Evolutionary conservation across 2,113 vertebrate genomes (phyloP).

Genomic region (Pterophyllum scalare): DNA sequence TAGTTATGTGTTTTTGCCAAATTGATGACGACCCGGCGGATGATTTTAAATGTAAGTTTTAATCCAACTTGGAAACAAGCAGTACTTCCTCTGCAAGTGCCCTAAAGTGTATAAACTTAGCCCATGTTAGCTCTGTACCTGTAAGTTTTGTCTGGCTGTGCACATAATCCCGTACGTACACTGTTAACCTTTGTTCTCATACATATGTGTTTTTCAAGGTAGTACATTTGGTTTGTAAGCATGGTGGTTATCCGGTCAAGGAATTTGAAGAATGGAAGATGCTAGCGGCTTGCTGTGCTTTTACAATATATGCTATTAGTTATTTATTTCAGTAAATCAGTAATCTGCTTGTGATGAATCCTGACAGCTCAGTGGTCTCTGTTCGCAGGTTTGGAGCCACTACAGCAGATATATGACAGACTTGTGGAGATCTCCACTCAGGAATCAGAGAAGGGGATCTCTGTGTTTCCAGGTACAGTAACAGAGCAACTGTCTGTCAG

Average conservation of each 20-base stretch:
- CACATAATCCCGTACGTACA: background rate
- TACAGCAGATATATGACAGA: slow-evolving; percentile 53
- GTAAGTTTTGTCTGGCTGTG: background rate
- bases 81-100: background rate
- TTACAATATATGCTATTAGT: background rate
- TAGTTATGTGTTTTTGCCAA: slow-evolving; percentile 57
- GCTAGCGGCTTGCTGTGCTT: background rate
- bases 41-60: slow-evolving; percentile 59
- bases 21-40: background rate
- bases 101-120: background rate
- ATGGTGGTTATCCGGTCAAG: background rate
- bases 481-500: background rate
- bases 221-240: background rate
- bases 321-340: background rate
- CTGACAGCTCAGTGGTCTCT: background rate
- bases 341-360: background rate
- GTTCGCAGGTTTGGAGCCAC: slow-evolving; percentile 58
- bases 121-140: background rate
- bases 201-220: background rate
- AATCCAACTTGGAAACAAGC: background rate
- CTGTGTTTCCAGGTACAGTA: slow-evolving; percentile 64
- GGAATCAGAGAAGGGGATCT: slow-evolving; percentile 23
- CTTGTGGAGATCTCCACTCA: slow-evolving; percentile 48
- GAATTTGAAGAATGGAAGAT: background rate
- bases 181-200: background rate